Base-by-base conservation (phyloP, 2,113 vertebrate species). In the Ophiodon elongatus region DNA sequence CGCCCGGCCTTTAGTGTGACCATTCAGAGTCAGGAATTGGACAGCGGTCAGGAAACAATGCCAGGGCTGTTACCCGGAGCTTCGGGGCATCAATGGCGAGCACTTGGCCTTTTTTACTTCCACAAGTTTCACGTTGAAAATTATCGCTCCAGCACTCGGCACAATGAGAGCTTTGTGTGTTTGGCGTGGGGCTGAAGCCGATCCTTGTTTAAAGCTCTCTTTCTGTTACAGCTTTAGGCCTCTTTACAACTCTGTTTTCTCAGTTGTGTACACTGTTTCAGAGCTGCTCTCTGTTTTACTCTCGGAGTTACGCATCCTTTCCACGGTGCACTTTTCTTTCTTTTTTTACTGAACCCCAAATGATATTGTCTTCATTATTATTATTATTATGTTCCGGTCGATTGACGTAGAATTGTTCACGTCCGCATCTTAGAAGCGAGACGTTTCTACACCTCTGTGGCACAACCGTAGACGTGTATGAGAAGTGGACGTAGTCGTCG, bases 111-210 rank as follows among this genome's bases (percentile, higher is more conserved):
- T 84, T 27, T 56, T 56, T 83, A 76, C 79, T 79, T 85, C 19
- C 64, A 76, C 76, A 80, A 73, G 73, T 82, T 84, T 77, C 82
- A 81, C 81, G 70, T 70, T 83, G 15, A 73, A 59, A 84, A 84
- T 76, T 73, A 76, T 80, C 56, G 27, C 67, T 31, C 47, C 50
- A 15, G 68, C 17, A 13, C 33, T 82, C 62, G 21, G 77, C 72
- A 88, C 85, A 91, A 80, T 74, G 80, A 31, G 75, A 88, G 83
- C 88, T 84, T 82, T 91, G 88, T 89, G 70, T 52, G 75, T 70
- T 47, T 54, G 54, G 27, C 72, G 59, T 50, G 65, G 27, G 35
- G 65, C 78, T 57, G 65, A 81, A 59, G 83, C 25, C 35, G 14
- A 45, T 69, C 33, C 31, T 5, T 77, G 76, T 65, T 80, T 68